These are phyloP conservation scores for Chlamydotis undulata DNA, from an alignment of 2,113 vertebrate genomes.

Conservation along the genomic window DNA sequence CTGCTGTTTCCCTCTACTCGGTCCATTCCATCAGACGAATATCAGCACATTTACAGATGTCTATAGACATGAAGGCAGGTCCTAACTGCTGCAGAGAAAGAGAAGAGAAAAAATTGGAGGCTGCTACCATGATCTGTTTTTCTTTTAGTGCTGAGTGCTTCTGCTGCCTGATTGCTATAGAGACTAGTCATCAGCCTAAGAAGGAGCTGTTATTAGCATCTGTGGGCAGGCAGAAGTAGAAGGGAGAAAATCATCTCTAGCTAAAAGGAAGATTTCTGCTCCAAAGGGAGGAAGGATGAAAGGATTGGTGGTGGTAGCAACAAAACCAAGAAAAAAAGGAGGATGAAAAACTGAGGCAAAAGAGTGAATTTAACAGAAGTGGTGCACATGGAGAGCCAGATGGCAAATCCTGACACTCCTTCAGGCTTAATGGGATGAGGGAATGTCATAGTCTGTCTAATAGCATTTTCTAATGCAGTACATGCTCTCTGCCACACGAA, in stretches of 20 bases:
- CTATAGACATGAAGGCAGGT: not conserved
- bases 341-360: not conserved
- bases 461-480: not conserved
- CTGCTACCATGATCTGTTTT: not conserved
- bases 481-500: not conserved
- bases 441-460: not conserved
- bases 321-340: not conserved
- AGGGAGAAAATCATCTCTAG: not conserved
- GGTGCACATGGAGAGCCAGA: not conserved
- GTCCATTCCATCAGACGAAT: not conserved
- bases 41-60: not conserved
- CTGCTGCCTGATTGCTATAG: constrained; percentile 58
- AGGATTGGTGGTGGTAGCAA: not conserved
- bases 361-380: not conserved
- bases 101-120: not conserved
- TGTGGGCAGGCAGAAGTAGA: constrained; percentile 33
- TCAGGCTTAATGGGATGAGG: not conserved
- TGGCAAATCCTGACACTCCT: not conserved
- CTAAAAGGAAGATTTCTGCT: constrained; percentile 18
- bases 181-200: constrained; percentile 38
- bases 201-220: constrained; percentile 55
- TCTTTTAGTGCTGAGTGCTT: not conserved
- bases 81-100: not conserved
- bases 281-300: not conserved
- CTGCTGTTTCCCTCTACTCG: not conserved